Evolutionary conservation across 2,797 vertebrate genomes (phyloP).

Genomic region (Momotus momota): DNA sequence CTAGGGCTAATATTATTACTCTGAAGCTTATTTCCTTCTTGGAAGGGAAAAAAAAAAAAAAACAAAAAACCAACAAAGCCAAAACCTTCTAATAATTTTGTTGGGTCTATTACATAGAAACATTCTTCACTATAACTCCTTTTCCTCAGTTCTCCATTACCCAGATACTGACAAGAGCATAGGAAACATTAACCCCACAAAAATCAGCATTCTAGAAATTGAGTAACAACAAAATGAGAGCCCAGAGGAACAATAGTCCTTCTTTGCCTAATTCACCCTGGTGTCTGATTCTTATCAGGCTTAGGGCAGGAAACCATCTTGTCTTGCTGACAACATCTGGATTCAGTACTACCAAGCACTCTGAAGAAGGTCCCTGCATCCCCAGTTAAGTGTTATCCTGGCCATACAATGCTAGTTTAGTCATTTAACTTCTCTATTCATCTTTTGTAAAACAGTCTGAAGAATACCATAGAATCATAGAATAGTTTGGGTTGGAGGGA

Average conservation of each 20-base stretch:
- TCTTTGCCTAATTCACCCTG: background rate
- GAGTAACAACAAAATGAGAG: background rate
- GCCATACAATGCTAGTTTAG: background rate
- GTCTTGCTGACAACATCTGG: background rate
- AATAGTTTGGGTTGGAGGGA: background rate
- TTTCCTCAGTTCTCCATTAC: background rate
- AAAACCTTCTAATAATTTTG: background rate
- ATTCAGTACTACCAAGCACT: background rate
- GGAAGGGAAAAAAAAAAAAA: background rate
- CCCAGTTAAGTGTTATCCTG: background rate
- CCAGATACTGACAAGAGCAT: background rate
- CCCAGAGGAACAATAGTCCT: background rate
- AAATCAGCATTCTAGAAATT: fast-evolving
- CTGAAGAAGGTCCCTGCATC: background rate
- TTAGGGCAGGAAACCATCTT: background rate
- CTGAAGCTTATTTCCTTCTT: background rate
- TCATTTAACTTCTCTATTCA: background rate
- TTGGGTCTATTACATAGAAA: background rate
- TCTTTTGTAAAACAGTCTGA: background rate
- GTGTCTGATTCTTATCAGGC: background rate
- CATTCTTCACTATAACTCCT: background rate
- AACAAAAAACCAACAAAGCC: background rate
- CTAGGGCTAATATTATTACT: background rate
- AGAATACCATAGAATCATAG: background rate
- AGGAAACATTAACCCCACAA: background rate